A percentile compares a stretch with the other conserved stretches of the same genome.
Evolutionary conservation across 2,888 invertebrate genomes (phyloP).

Genomic region (Mellilla xanthometata): DNA sequence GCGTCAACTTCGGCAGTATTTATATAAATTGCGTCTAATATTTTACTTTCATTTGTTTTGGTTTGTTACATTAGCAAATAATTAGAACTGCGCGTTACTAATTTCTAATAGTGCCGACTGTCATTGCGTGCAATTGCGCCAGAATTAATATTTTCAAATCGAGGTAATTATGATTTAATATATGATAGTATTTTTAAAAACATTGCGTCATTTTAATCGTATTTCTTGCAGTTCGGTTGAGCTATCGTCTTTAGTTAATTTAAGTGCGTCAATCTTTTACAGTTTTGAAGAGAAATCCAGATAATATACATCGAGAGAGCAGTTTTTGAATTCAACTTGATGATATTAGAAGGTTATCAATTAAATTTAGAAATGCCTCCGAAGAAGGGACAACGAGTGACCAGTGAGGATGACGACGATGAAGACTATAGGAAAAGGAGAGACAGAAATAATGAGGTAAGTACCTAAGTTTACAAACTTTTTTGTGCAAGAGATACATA

Average conservation of each 20-base stretch:
- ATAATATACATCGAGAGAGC: conserved; percentile 18
- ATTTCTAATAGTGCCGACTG: no score
- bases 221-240: not conserved
- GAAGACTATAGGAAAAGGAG: conserved; percentile 88
- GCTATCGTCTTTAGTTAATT: not conserved
- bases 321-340: conserved; percentile 46
- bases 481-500: no score
- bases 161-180: not conserved
- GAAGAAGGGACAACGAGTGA: conserved; percentile 64
- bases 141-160: not conserved
- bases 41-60: no score
- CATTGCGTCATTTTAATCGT: conserved; percentile 34
- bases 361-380: conserved; percentile 58
- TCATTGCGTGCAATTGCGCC: conserved; percentile 4
- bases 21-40: no score
- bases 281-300: no score
- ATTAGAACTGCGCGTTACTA: no score
- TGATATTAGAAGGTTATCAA: conserved; percentile 64
- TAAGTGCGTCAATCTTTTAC: no score
- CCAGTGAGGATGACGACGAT: conserved; percentile 86
- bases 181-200: conserved; percentile 20
- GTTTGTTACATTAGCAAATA: no score
- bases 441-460: conserved; percentile 90
- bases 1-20: no score
- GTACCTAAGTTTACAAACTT: not conserved